Conservation (phyloP, 2,888 invertebrate species). For the Ennomos quercinarius region DNA sequence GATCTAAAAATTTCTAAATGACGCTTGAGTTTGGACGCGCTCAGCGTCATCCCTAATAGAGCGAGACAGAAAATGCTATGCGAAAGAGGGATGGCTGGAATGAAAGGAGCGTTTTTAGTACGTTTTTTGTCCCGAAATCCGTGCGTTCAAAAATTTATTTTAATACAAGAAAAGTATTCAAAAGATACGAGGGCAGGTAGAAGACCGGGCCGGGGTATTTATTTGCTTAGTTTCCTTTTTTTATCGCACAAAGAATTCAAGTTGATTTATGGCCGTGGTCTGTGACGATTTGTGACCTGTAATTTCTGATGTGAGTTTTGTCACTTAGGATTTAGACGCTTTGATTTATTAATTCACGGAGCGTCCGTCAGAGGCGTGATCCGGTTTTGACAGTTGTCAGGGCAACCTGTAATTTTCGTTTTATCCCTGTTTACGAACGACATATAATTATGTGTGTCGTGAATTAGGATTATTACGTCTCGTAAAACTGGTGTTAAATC, state of each 20-base stretch:
- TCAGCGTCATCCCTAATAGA: constrained; percentile 68
- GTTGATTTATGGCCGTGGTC: constrained; percentile 78
- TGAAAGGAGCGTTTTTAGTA: constrained; percentile 78
- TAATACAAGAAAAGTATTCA: constrained; percentile 83
- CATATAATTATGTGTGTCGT: constrained; percentile 45
- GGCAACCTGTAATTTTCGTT: constrained; percentile 66
- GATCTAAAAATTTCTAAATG: constrained; percentile 62
- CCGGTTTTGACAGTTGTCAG: constrained; percentile 70
- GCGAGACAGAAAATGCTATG: constrained; percentile 47
- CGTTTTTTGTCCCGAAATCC: constrained; percentile 81
- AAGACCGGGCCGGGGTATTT: constrained; percentile 74
- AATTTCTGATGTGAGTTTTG: constrained; percentile 82
- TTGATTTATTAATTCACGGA: constrained; percentile 81
- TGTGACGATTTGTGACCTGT: constrained; percentile 84
- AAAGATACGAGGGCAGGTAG: constrained; percentile 83
- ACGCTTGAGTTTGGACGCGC: constrained; percentile 58
- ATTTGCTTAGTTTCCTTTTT: constrained; percentile 81
- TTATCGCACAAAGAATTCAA: constrained; percentile 76
- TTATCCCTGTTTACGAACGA: constrained; percentile 40
- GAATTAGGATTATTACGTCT: constrained; percentile 39
- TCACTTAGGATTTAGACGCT: constrained; percentile 68
- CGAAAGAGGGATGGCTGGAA: constrained; percentile 52
- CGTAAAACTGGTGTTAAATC: constrained; percentile 7
- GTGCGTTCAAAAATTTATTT: constrained; percentile 82
- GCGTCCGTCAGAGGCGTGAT: constrained; percentile 61